phyloP scores from a whole-genome alignment of 2,888 invertebrate species.

The Unio delphinus region DNA sequence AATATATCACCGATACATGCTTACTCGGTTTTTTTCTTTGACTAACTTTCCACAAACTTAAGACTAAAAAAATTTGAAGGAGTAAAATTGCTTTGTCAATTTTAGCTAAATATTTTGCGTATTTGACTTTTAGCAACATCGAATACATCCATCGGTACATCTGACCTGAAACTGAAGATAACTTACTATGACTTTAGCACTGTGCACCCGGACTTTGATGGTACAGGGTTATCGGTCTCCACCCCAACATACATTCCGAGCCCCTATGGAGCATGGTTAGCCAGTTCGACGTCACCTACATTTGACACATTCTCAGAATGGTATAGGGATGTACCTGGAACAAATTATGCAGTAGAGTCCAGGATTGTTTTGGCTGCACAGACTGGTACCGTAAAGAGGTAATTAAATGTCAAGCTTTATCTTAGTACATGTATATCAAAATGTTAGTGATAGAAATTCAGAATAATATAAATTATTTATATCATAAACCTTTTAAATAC shows the following conservation, averaged over 20 bases:
- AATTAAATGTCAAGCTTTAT: neutral
- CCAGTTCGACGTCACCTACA: constrained; percentile 37
- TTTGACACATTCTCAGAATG: constrained; percentile 55
- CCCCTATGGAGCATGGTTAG: constrained; percentile 48
- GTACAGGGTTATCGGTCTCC: constrained; percentile 2
- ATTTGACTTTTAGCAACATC: neutral
- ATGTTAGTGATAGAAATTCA: too few species aligned
- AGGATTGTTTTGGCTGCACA: constrained; percentile 16
- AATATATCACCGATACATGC: too few species aligned
- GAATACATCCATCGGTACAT: neutral
- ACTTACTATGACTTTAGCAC: constrained; percentile 44
- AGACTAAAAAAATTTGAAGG: too few species aligned
- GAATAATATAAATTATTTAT: too few species aligned
- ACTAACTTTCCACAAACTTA: too few species aligned
- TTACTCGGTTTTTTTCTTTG: too few species aligned
- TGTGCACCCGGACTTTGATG: constrained; percentile 31
- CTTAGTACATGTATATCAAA: too few species aligned
- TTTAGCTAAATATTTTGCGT: constrained; percentile 11
- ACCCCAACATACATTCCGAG: constrained; percentile 45
- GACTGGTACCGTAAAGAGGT: constrained; percentile 18
- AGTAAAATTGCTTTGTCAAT: too few species aligned
- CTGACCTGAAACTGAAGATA: constrained; percentile 24
- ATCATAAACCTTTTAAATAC: too few species aligned
- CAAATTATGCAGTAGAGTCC: constrained; percentile 14
- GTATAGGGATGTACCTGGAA: constrained; percentile 26